Conservation (phyloP, 2,888 invertebrate species). For the Eilema caniola region DNA sequence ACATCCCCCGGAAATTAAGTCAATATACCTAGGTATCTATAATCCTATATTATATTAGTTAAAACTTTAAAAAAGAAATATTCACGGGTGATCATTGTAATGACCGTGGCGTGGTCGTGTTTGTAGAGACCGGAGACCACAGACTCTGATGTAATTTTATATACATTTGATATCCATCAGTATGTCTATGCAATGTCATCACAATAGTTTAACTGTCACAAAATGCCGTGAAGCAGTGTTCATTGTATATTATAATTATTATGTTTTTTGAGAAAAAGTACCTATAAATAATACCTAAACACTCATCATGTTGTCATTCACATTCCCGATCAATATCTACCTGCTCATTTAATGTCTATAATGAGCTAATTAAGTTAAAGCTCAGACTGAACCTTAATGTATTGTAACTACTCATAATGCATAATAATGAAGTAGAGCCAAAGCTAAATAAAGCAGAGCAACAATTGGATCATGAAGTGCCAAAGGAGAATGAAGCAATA, state of each 20-base stretch:
- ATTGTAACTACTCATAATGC: background rate
- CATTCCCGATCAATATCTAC: background rate
- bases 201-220: background rate
- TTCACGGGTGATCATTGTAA: no score
- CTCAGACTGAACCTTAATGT: background rate
- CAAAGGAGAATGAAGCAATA: background rate
- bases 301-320: background rate
- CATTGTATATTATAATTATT: background rate
- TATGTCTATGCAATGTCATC: no score
- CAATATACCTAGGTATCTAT: no score
- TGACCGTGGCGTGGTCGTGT: no score
- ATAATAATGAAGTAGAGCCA: background rate
- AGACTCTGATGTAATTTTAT: no score
- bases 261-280: background rate
- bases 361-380: background rate
- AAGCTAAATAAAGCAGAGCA: background rate
- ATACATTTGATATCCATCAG: no score
- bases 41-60: no score
- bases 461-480: no score
- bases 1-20: no score
- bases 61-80: no score
- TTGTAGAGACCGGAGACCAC: no score
- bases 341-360: background rate
- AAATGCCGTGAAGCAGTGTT: background rate
- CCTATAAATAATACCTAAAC: background rate